Evolutionary conservation across 1,140 invertebrate species (phyloP).

Genomic region (Drosophila gunungcola): DNA sequence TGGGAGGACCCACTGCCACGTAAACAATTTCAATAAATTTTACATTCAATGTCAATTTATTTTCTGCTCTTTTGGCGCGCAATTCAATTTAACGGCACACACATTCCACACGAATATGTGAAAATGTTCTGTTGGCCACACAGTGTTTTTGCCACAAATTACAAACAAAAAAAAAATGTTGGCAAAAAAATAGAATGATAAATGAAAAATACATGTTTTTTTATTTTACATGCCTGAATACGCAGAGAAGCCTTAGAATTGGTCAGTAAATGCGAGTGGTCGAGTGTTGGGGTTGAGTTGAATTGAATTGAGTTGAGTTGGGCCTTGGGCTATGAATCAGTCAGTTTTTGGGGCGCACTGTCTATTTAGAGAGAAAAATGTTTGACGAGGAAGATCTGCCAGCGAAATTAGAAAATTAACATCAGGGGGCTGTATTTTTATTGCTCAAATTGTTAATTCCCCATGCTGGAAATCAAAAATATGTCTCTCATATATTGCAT

Average conservation of each 20-base stretch:
- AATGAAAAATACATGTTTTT: conserved; percentile 57
- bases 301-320: not conserved
- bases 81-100: conserved; percentile 71
- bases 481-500: conserved; percentile 9
- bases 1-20: conserved; percentile 42
- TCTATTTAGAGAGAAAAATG: not conserved
- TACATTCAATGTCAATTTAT: conserved; percentile 78
- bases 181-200: conserved; percentile 35
- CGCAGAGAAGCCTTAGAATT: conserved; percentile 57
- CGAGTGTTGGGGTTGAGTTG: conserved; percentile 16
- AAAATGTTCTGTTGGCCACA: conserved; percentile 48
- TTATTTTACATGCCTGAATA: conserved; percentile 49
- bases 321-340: conserved; percentile 19
- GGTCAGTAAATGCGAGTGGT: conserved; percentile 41
- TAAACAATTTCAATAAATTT: conserved; percentile 79
- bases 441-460: conserved; percentile 1
- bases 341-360: conserved; percentile 9
- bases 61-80: conserved; percentile 64
- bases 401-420: not conserved
- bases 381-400: not conserved
- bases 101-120: conserved; percentile 36
- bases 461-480: not conserved
- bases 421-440: not conserved
- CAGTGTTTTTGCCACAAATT: conserved; percentile 72
- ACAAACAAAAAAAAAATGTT: conserved; percentile 39